Percentiles rank a stretch among this genome's conserved stretches.
These are phyloP conservation scores for Neofelis nebulosa DNA, from an alignment of 2,113 vertebrate species.

Conservation along the genomic window DNA sequence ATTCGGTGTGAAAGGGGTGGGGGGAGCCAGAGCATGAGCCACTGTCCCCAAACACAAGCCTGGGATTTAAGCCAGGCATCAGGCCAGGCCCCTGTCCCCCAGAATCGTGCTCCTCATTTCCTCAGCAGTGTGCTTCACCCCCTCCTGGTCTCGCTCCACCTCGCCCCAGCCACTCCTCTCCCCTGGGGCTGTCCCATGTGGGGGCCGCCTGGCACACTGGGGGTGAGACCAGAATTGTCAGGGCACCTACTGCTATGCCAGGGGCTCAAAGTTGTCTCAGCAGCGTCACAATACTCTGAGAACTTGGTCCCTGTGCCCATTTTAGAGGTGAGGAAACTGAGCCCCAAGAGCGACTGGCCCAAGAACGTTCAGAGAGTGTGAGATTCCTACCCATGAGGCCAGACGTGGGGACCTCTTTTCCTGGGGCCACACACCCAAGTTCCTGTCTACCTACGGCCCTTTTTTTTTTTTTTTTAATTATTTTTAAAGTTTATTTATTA, in stretches of 20 bases:
- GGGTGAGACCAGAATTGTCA: neutral
- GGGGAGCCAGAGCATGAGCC: no score
- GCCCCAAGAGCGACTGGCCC: neutral
- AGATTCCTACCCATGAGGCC: neutral
- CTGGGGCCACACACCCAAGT: neutral
- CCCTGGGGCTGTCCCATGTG: neutral
- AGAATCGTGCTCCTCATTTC: neutral
- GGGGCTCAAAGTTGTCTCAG: neutral
- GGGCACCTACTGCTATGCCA: neutral
- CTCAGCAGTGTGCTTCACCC: accelerated
- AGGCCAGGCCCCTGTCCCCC: neutral
- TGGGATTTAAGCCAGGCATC: neutral
- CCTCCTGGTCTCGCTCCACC: no score
- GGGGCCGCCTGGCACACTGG: accelerated
- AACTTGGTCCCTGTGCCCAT: accelerated
- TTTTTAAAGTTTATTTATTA: no score
- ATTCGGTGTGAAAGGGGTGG: no score
- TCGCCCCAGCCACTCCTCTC: neutral
- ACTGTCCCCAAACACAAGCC: neutral
- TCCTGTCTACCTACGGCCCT: neutral
- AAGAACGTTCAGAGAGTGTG: accelerated
- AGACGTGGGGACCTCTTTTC: accelerated
- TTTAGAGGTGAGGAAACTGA: neutral
- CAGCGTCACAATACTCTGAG: accelerated
- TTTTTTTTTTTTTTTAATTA: no score